A percentile compares a stretch with the other conserved stretches of the same genome.
These are phyloP conservation scores for Myotis yumanensis DNA, from an alignment of 2,113 vertebrate species.

Conservation along the genomic window DNA sequence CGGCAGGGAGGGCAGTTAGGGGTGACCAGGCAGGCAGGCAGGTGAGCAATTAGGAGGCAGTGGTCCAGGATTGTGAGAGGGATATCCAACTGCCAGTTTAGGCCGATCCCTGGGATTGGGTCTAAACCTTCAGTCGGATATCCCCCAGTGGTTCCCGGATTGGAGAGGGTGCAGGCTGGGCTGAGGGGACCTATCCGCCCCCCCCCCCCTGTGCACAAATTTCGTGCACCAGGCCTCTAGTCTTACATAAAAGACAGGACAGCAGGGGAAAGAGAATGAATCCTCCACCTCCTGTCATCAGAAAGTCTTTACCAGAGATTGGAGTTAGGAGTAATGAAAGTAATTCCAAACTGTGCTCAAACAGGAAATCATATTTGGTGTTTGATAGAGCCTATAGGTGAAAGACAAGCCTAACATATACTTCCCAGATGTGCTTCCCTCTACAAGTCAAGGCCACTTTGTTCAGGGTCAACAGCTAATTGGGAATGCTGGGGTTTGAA, in stretches of 20 bases:
- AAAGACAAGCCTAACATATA: not conserved
- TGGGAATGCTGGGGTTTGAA: not conserved
- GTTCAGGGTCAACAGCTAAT: not conserved
- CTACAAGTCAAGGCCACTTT: not conserved
- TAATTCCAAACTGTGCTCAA: not conserved
- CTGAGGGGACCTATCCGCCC: no score
- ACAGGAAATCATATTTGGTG: not conserved
- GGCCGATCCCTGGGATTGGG: rapidly evolving
- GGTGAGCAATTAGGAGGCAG: no score
- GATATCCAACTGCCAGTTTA: no score
- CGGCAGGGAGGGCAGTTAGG: no score
- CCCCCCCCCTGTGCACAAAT: no score
- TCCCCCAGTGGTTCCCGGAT: no score
- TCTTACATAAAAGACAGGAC: no score
- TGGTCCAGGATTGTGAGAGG: no score
- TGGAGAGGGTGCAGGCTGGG: no score
- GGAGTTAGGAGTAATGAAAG: not conserved
- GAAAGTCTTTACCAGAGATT: not conserved
- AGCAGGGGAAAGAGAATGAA: not conserved
- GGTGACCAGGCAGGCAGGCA: no score
- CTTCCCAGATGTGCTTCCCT: not conserved
- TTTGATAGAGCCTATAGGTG: not conserved
- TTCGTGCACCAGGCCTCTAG: no score
- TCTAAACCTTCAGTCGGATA: no score
- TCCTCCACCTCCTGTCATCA: not conserved